Conservation (phyloP, 2,888 invertebrate genomes). For the Spilosoma lubricipeda region DNA sequence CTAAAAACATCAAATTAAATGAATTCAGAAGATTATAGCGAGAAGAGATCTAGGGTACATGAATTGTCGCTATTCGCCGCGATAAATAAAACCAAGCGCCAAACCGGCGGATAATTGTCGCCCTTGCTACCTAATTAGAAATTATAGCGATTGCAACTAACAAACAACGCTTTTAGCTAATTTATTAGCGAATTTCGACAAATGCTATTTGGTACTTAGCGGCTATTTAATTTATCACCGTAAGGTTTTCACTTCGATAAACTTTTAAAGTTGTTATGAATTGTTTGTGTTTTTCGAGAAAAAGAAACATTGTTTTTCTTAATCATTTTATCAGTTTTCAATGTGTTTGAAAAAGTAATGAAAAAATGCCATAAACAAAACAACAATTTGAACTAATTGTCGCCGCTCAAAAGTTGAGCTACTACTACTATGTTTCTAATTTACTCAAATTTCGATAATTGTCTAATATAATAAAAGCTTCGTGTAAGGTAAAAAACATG, state of each 20-base stretch:
- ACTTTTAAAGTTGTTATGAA: conserved; percentile 38
- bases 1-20: conserved; percentile 30
- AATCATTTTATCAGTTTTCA: no score
- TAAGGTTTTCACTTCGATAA: conserved; percentile 30
- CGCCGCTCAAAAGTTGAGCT: background rate
- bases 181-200: conserved; percentile 71
- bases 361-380: no score
- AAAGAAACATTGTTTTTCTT: background rate
- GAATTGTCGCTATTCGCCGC: conserved; percentile 48
- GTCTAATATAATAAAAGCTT: background rate
- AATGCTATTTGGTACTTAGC: conserved; percentile 62
- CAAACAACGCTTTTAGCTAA: conserved; percentile 71
- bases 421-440: no score
- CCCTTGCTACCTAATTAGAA: conserved; percentile 69
- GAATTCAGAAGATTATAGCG: conserved; percentile 54
- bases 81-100: conserved; percentile 55
- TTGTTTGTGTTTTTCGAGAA: conserved; percentile 15
- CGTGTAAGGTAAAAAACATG: background rate
- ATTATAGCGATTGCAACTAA: conserved; percentile 66
- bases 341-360: no score
- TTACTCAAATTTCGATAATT: background rate
- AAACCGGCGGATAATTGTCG: conserved; percentile 67
- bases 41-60: conserved; percentile 41
- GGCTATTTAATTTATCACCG: conserved; percentile 45
- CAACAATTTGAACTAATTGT: no score